Evolutionary conservation across 2,888 invertebrate species (phyloP).

Genomic region (Allygus modestus): DNA sequence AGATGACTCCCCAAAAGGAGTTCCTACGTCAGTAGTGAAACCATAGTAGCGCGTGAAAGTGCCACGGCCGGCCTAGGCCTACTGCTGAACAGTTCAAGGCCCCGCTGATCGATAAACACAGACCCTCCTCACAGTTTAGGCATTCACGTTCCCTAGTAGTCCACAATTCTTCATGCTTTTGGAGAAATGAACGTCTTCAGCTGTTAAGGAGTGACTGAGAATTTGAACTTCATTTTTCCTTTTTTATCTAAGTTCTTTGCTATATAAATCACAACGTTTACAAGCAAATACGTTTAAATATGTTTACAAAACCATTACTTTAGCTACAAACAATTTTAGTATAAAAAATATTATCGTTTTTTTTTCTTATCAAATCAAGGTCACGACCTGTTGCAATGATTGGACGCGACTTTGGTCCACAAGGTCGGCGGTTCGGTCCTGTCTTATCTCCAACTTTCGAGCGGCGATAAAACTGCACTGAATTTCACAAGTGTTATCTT

Average conservation of each 20-base stretch:
- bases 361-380: not conserved
- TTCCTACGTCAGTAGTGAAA: not conserved
- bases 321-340: too few species aligned
- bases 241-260: too few species aligned
- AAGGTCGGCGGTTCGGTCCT: not conserved
- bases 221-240: not conserved
- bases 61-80: not conserved
- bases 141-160: not conserved
- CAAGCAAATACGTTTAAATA: too few species aligned
- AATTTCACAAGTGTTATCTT: too few species aligned
- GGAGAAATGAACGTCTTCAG: not conserved
- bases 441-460: too few species aligned
- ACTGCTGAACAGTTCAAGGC: not conserved
- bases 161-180: not conserved
- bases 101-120: not conserved
- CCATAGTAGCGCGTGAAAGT: not conserved
- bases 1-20: not conserved
- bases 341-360: too few species aligned
- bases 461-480: too few species aligned
- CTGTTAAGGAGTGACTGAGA: not conserved
- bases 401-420: not conserved
- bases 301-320: too few species aligned
- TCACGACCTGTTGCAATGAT: not conserved
- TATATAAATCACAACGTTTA: too few species aligned
- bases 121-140: slow-evolving; percentile 17